These are phyloP conservation scores for Stegastes partitus DNA, from an alignment of 2,113 vertebrate genomes.

Conservation along the genomic window DNA sequence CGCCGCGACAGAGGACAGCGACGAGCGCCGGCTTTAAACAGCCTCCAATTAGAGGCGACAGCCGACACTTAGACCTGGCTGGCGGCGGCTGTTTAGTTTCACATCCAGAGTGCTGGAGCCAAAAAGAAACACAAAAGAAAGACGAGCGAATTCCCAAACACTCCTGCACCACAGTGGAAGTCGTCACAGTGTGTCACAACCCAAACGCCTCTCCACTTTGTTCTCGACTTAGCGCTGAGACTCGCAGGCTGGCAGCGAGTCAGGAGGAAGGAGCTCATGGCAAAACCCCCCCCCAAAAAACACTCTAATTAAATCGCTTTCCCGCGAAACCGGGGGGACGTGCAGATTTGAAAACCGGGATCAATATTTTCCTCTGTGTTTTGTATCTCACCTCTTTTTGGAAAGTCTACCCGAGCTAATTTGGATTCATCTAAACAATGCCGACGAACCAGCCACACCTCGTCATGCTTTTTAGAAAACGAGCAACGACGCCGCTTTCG, in stretches of 20 bases:
- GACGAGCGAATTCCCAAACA: constrained; percentile 1
- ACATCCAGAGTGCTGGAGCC: constrained; percentile 33
- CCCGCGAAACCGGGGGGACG: neutral
- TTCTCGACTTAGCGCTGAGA: constrained; percentile 50
- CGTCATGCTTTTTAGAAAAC: no score
- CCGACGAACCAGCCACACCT: constrained; percentile 24
- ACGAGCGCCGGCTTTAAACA: neutral
- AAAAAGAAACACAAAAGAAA: neutral
- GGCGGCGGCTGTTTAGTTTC: constrained; percentile 15
- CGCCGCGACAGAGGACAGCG: no score
- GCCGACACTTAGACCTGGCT: constrained; percentile 25
- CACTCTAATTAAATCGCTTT: constrained; percentile 72
- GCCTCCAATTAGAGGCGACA: constrained; percentile 16
- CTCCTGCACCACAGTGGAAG: constrained; percentile 5
- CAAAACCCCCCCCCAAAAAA: no score
- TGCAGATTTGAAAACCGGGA: constrained; percentile 68
- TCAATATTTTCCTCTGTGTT: constrained; percentile 65
- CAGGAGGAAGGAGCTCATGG: constrained; percentile 43
- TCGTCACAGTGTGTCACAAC: constrained; percentile 20
- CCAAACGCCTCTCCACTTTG: constrained; percentile 62
- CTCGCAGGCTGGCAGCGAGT: constrained; percentile 56
- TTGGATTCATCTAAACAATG: no score
- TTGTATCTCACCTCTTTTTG: constrained; percentile 60
- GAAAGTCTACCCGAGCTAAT: constrained; percentile 65
- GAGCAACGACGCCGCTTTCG: no score